These are phyloP conservation scores for Labia minor DNA, from an alignment of 2,888 invertebrate species.

Conservation along the genomic window DNA sequence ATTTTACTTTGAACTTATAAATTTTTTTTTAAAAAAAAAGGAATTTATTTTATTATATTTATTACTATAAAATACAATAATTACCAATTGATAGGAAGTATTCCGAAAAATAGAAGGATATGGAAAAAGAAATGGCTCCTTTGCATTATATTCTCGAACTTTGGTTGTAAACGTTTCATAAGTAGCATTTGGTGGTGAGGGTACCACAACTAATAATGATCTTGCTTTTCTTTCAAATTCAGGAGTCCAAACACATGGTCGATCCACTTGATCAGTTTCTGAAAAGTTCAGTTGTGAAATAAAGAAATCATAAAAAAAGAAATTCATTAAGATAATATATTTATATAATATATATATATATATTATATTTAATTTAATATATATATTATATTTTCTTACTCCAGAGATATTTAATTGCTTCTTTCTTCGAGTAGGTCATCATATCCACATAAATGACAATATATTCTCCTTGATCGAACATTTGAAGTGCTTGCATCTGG, in stretches of 20 bases:
- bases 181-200: slow-evolving; percentile 63
- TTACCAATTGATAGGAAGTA: slow-evolving; percentile 42
- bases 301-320: too few species aligned
- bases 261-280: slow-evolving; percentile 47
- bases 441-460: slow-evolving; percentile 91
- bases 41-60: too few species aligned
- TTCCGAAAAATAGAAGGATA: slow-evolving; percentile 47
- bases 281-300: too few species aligned
- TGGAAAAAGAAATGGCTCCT: slow-evolving; percentile 69
- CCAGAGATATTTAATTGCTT: slow-evolving; percentile 70
- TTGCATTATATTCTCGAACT: slow-evolving; percentile 67
- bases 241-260: slow-evolving; percentile 49
- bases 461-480: slow-evolving; percentile 86
- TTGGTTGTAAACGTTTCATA: slow-evolving; percentile 66
- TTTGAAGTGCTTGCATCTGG: slow-evolving; percentile 76
- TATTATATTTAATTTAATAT: too few species aligned
- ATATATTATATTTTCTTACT: too few species aligned
- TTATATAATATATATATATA: too few species aligned
- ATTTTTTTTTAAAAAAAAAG: too few species aligned
- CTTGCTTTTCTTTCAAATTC: slow-evolving; percentile 60
- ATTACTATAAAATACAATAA: slow-evolving; percentile 16
- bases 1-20: too few species aligned
- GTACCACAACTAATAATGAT: slow-evolving; percentile 78
- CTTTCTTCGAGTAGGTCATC: slow-evolving; percentile 67
- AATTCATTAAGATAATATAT: too few species aligned